Conservation (phyloP, 2,113 vertebrate species). For the Xyliphius kryptos region DNA sequence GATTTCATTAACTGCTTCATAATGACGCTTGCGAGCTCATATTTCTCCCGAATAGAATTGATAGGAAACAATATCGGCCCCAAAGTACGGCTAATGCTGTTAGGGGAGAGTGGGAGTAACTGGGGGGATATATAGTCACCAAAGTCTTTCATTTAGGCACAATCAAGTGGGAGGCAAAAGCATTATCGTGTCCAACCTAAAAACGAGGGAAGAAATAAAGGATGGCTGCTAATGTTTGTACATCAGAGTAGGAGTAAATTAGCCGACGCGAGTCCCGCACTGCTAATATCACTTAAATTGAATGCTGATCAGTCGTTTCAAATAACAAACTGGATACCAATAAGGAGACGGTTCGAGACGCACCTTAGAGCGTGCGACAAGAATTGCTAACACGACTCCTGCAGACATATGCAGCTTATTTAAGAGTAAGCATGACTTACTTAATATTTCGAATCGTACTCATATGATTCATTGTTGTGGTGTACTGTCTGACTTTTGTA, state of each 20-base stretch:
- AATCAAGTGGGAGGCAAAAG: conserved; percentile 81
- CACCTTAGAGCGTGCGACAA: too few relatives aligned
- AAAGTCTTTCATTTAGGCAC: conserved; percentile 94
- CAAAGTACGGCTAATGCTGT: conserved; percentile 91
- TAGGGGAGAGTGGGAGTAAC: conserved; percentile 88
- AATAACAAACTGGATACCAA: conserved; percentile 28
- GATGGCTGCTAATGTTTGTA: conserved; percentile 94
- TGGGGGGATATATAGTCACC: conserved; percentile 88
- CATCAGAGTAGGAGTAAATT: conserved; percentile 99
- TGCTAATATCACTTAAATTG: conserved; percentile 97
- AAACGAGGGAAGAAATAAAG: conserved; percentile 31
- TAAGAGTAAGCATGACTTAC: too few relatives aligned
- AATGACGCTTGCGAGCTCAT: conserved; percentile 85
- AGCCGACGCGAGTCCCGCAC: conserved; percentile 85
- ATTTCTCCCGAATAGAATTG: conserved; percentile 93
- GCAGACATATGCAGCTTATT: too few relatives aligned
- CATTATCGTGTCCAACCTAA: conserved; percentile 93
- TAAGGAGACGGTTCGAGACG: too few relatives aligned
- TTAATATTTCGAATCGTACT: too few relatives aligned
- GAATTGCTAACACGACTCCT: too few relatives aligned
- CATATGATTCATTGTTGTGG: too few relatives aligned
- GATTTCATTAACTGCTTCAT: conserved; percentile 92
- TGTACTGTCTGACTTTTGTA: too few relatives aligned
- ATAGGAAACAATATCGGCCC: conserved; percentile 95
- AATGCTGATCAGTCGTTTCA: conserved; percentile 85